Evolutionary conservation across 1,140 invertebrate species (phyloP), one percentile per base, ranked within the genome.

Genomic region (Pseudomyrmex gracilis): DNA sequence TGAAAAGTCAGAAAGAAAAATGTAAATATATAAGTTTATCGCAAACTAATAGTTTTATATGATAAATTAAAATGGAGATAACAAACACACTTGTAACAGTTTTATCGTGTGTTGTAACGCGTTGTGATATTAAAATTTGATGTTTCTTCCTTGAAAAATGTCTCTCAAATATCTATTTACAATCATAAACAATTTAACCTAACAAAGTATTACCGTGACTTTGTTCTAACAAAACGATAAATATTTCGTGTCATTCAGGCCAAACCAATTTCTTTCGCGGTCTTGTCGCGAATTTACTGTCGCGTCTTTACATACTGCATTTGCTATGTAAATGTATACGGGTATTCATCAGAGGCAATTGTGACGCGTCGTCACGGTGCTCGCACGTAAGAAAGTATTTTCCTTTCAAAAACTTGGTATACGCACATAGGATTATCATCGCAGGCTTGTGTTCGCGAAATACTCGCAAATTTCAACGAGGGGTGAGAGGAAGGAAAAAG

Each of bases 311-410:
- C 66, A 49, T 71, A 80, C 53, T 70, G 55, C 89, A 93, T 93
- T 93, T 93, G 90, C 92, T 90, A 93, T 93, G 92, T 93, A 93
- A 93, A 93, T 93, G 90, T 93, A 93, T 93, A 93, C 92, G 92
- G 86, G 90, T 90, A 93, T 93, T 93, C 93, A 93, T 93, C 93
- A 93, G 90, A 88, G 89, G 85, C 91, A 91, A 93, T 92, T 93
- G 92, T 93, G 89, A 91, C 90, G 92, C 90, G 88, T 80, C 87
- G 80, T 80, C 85, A 84, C 84, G 86, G 87, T 83, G 82, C 85
- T 90, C 87, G 89, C 88, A 90, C 88, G 85, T 86, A 78, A 89
- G 89, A 91, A 93, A 93, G 92, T 93, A 93, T 93, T 93, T 89
- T 82, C 70, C 68, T 64, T 82, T 83, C 74, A 55, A 73, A 76